These are phyloP conservation scores for Gymnothorax javanicus DNA, from an alignment of 2,797 vertebrate species.

Conservation along the genomic window DNA sequence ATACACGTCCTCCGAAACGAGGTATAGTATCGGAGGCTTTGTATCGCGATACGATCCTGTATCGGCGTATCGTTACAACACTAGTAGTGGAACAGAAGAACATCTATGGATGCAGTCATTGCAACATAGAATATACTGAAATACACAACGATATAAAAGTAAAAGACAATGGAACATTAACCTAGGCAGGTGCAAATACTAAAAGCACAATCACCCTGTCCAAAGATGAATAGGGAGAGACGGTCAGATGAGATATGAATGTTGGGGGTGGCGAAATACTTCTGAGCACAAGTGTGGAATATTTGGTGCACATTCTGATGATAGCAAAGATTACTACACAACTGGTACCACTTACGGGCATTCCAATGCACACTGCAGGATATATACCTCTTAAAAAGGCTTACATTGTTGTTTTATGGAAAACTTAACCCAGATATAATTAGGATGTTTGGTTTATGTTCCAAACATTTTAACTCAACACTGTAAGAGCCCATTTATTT, in stretches of 20 bases:
- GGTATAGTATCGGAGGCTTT: too few relatives aligned
- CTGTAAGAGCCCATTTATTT: neutral
- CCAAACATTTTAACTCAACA: neutral
- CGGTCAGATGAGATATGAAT: neutral
- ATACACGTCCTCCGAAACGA: too few relatives aligned
- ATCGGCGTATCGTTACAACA: too few relatives aligned
- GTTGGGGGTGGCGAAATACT: neutral
- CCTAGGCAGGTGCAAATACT: neutral
- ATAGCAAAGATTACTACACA: neutral
- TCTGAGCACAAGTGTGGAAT: neutral
- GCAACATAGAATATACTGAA: neutral
- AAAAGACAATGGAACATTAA: neutral
- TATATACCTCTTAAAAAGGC: neutral
- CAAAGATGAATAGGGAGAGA: neutral
- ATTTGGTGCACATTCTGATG: neutral
- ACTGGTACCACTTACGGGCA: neutral
- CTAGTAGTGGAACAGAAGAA: neutral
- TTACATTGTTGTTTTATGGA: neutral
- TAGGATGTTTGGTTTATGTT: neutral
- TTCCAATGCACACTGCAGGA: neutral
- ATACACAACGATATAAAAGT: neutral
- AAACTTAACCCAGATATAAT: neutral
- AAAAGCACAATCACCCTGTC: neutral
- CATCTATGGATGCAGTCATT: neutral
- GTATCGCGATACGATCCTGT: too few relatives aligned